Percentiles rank a stretch among this genome's conserved stretches.
These are phyloP conservation scores for Dynastes hyllus DNA, from an alignment of 2,888 invertebrate genomes.

Conservation along the genomic window DNA sequence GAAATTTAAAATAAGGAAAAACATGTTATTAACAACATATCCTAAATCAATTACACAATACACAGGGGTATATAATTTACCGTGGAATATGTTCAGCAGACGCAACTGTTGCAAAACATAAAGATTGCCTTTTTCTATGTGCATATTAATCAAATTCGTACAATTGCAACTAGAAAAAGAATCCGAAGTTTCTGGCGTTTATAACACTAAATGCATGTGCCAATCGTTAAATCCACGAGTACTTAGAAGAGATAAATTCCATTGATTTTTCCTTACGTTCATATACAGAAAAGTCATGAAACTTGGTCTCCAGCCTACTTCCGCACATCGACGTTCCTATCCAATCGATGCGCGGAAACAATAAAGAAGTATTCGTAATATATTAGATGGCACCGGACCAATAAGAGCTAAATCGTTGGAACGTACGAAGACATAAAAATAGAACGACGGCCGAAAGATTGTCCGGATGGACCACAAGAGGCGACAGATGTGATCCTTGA, in stretches of 20 bases:
- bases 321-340: slow-evolving; percentile 15
- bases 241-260: not conserved
- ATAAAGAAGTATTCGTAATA: slow-evolving; percentile 57
- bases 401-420: slow-evolving; percentile 43
- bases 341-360: slow-evolving; percentile 51
- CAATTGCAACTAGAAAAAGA: no score
- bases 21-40: no score
- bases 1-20: no score
- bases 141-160: no score
- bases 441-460: slow-evolving; percentile 44
- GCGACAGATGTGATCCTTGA: slow-evolving; percentile 67
- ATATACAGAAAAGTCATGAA: not conserved
- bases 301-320: slow-evolving; percentile 18
- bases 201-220: not conserved
- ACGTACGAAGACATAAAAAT: slow-evolving; percentile 47
- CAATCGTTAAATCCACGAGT: slow-evolving; percentile 1
- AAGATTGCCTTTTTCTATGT: no score
- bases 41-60: no score
- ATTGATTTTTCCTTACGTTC: not conserved
- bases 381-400: slow-evolving; percentile 54
- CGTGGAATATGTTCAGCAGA: no score
- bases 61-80: no score
- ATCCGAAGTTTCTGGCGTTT: no score
- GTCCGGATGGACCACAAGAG: slow-evolving; percentile 57
- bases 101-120: no score